Base-by-base conservation (phyloP, 2,888 invertebrate species). In the Calameuta idolon region DNA sequence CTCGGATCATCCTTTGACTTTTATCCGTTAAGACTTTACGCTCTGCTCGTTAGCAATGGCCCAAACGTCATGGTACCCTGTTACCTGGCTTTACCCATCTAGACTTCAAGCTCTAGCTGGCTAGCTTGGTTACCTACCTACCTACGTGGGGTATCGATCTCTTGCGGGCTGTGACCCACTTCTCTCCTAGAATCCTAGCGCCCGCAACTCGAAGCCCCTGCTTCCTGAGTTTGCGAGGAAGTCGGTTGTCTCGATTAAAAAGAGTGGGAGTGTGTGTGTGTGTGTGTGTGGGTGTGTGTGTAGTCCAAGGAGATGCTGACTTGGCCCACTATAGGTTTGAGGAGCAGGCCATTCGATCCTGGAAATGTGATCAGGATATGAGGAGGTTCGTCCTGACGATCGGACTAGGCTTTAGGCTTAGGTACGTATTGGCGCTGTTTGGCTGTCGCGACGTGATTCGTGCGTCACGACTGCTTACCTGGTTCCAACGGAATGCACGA, bases 71-170 rank as follows among this genome's bases (percentile, higher is more conserved):
- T 23, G 55, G 55, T 55, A 55, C 55, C 55, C 9, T 55, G 9
- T 55, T 55, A 55, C 55, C 55, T 55, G 55, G 55, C 55, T 55
- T 55, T 55, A 55, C 23, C 23, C 55, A 55, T 55, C 23, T 9
- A 55, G 55, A 55, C 55, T 55, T 55, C 55, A 55, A 55, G 55
- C 55, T 55, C 55, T 55, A 23, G 55, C 55, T 55, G 55, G 55
- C 23, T 55, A 9, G 55, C 55, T 55, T 23, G 55, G 55, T 23
- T 23, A 55, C 55, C 40, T 23, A 40, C 40, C 55, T 55, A 55
- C 55, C 55, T 55, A 55, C 34, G 34, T 71, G 71, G 71, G 71
- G 34, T 71, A 71, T 71, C 71, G 71, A 71, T 71, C 71, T 71
- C 71, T 71, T 23, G 31, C 71, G 71, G 33, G 71, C 71, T 34